These are phyloP conservation scores for Heliconius charithonia DNA, from an alignment of 2,888 invertebrate genomes.

Conservation along the genomic window DNA sequence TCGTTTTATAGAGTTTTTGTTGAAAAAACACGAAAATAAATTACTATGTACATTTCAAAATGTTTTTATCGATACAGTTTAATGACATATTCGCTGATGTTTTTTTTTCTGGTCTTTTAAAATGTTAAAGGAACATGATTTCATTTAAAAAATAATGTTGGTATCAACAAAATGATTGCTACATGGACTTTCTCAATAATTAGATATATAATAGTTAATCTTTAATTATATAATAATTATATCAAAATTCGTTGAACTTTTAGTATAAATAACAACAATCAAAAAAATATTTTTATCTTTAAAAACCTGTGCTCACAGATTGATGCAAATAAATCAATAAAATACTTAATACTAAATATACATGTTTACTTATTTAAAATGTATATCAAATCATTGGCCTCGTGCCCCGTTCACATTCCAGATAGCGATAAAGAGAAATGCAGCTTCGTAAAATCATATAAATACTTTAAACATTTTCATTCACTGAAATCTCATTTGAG, in stretches of 20 bases:
- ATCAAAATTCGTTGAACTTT: no score
- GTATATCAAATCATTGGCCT: no score
- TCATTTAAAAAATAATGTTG: neutral
- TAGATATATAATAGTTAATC: no score
- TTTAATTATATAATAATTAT: no score
- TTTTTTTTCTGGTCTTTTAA: neutral
- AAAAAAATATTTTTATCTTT: no score
- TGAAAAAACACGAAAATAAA: conserved; percentile 23
- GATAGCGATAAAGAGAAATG: neutral
- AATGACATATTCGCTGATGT: neutral
- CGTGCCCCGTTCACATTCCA: no score
- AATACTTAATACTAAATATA: no score
- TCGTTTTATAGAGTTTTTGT: conserved; percentile 43
- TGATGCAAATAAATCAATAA: no score
- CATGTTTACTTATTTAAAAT: no score
- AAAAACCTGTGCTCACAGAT: no score
- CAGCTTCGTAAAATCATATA: neutral
- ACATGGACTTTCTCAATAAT: no score
- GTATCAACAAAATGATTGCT: neutral
- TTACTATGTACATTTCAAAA: conserved; percentile 15
- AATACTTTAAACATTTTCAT: neutral
- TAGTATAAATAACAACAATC: no score
- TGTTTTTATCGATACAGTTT: conserved; percentile 10
- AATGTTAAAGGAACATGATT: neutral
- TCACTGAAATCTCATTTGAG: neutral